Evolutionary conservation across 2,113 vertebrate genomes (phyloP), one percentile per base, ranked within the genome.

Genomic region (Takifugu flavidus): DNA sequence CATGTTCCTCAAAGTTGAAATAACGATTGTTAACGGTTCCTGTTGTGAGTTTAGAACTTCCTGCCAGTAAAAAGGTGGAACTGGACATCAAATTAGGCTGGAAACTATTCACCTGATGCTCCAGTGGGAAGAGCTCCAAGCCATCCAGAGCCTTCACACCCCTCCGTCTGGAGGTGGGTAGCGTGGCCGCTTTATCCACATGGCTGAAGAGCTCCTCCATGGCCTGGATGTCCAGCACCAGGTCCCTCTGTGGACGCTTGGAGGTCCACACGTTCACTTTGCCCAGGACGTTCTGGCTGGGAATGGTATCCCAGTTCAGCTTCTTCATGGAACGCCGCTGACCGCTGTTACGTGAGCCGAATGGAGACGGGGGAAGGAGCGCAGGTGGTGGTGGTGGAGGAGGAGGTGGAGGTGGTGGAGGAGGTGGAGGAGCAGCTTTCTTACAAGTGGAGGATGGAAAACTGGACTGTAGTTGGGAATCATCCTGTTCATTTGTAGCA

Each of bases 181-280:
- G 29, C 0, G 82, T 69, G 1, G 59, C 45, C 25, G 50, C 55
- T n/a, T 70, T 87, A 49, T 92, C 90, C 0, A 63, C 80, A 13
- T 90, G 88, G 56, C 90, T 88, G 66, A 94, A 94, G 42, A 94
- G 73, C 79, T 92, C 89, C 65, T 93, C 92, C 67, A 94, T 94
- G 59, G 86, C 86, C 20, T 57, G 50, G 0, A 90, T 84, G 58
- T 94, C 90, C 75, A 94, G 88, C 25, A 86, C 76, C 31, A 92
- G 75, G 34, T 90, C 77, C 52, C 87, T 83, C 31, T 80, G 74
- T 0, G 65, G 62, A 15, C 79, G 73, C 25, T 77, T 72, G 3
- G 79, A 82, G 0, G 92, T 93, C 92, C 93, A 94, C 26, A 94
- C 84, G 1, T 91, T 93, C 39, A 80, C 25, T 47, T 90, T 91